Percentiles rank a stretch among this genome's conserved stretches.
phyloP scores from a whole-genome alignment of 2,888 invertebrate species.

The Eubasilissa splendida region DNA sequence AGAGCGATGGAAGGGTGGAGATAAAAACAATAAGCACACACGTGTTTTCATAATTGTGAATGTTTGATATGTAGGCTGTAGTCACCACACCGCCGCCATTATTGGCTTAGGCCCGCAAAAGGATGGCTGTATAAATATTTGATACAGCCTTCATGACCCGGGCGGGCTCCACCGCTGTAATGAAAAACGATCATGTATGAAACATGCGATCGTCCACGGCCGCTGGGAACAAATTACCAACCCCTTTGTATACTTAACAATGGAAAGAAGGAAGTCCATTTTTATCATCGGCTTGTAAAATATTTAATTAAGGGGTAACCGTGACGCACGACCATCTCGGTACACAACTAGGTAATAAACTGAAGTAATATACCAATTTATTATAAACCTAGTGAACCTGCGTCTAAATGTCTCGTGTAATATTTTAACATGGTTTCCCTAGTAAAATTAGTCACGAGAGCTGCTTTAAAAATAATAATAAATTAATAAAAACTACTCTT shows the following conservation, averaged over 20 bases:
- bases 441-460: too few relatives aligned
- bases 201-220: neutral
- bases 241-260: neutral
- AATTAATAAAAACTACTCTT: too few relatives aligned
- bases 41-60: slow-evolving; percentile 3
- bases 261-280: too few relatives aligned
- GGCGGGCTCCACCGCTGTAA: slow-evolving; percentile 10
- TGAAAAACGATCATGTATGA: slow-evolving; percentile 25
- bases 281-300: too few relatives aligned
- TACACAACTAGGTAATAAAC: too few relatives aligned
- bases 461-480: too few relatives aligned
- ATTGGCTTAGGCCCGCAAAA: slow-evolving; percentile 30
- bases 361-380: too few relatives aligned
- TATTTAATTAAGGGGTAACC: too few relatives aligned
- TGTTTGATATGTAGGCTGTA: slow-evolving; percentile 8
- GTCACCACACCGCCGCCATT: neutral
- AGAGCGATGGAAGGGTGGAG: neutral
- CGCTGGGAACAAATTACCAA: slow-evolving; percentile 27
- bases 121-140: slow-evolving; percentile 28
- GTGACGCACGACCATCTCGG: too few relatives aligned
- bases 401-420: too few relatives aligned
- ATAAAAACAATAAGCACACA: slow-evolving; percentile 16
- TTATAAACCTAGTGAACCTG: too few relatives aligned
- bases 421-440: too few relatives aligned
- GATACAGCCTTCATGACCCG: slow-evolving; percentile 17